phyloP scores from a whole-genome alignment of 2,888 invertebrate genomes.

The Caenorhabditis sp. region DNA sequence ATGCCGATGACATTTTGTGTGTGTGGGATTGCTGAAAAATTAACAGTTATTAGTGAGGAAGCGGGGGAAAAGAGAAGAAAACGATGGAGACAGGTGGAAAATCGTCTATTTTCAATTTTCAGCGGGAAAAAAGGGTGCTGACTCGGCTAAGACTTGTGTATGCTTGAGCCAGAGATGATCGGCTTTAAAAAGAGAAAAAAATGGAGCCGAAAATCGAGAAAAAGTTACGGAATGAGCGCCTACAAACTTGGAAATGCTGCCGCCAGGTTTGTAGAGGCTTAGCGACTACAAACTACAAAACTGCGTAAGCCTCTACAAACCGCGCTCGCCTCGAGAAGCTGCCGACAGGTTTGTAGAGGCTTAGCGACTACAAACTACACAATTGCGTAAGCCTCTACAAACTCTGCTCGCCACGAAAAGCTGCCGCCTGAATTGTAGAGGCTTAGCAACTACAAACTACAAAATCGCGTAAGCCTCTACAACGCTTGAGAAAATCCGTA shows the following conservation, averaged over 20 bases:
- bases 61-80: background rate
- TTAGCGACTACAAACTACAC: background rate
- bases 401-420: background rate
- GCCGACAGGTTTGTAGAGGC: background rate
- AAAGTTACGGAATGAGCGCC: background rate
- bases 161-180: too few species aligned
- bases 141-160: background rate
- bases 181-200: background rate
- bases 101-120: background rate
- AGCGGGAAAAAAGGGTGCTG: background rate
- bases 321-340: too few species aligned
- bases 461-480: too few species aligned
- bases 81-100: background rate
- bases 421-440: too few species aligned
- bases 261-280: background rate
- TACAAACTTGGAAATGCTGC: too few species aligned
- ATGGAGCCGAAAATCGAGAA: too few species aligned
- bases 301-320: background rate
- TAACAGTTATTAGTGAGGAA: background rate
- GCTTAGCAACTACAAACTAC: too few species aligned
- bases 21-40: background rate
- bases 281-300: slow-evolving; percentile 4
- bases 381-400: background rate
- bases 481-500: too few species aligned
- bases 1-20: slow-evolving; percentile 57